phyloP scores from a whole-genome alignment of 1,140 invertebrate genomes.

The Galleria mellonella region DNA sequence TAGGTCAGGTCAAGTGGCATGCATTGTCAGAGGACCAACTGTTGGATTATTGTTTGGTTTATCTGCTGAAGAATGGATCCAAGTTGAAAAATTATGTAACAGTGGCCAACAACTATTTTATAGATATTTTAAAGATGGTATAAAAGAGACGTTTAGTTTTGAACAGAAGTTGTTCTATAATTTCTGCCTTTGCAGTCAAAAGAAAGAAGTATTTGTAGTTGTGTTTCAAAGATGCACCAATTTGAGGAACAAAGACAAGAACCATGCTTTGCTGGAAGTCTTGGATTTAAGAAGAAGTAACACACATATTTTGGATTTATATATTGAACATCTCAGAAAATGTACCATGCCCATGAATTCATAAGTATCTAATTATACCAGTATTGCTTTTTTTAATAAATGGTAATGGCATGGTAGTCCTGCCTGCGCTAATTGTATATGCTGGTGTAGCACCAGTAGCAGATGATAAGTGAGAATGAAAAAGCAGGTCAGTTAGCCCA shows the following conservation, averaged over 20 bases:
- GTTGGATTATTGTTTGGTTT: slow-evolving; percentile 51
- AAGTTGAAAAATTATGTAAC: slow-evolving; percentile 46
- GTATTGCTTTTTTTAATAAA: no score
- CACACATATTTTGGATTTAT: slow-evolving; percentile 35
- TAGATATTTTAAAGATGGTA: slow-evolving; percentile 54
- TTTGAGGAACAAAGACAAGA: slow-evolving; percentile 45
- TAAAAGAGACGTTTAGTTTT: slow-evolving; percentile 37
- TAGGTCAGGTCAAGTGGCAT: slow-evolving; percentile 44
- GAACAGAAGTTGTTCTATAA: slow-evolving; percentile 63
- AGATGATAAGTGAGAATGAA: no score
- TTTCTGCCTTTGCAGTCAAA: slow-evolving; percentile 51
- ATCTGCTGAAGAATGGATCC: slow-evolving; percentile 40
- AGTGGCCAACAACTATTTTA: slow-evolving; percentile 50
- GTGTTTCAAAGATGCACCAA: slow-evolving; percentile 44
- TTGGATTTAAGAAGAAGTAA: slow-evolving; percentile 38
- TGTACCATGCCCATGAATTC: no score
- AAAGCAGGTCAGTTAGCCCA: no score
- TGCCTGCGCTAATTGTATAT: no score
- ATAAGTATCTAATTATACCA: no score
- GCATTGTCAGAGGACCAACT: slow-evolving; percentile 41
- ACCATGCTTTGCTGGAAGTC: slow-evolving; percentile 46
- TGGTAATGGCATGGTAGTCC: no score
- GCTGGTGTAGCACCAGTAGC: no score
- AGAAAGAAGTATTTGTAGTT: slow-evolving; percentile 33
- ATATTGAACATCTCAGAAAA: slow-evolving; percentile 29